These are phyloP conservation scores for Steinernema feltiae DNA, from an alignment of 1,140 invertebrate genomes.

Conservation along the genomic window DNA sequence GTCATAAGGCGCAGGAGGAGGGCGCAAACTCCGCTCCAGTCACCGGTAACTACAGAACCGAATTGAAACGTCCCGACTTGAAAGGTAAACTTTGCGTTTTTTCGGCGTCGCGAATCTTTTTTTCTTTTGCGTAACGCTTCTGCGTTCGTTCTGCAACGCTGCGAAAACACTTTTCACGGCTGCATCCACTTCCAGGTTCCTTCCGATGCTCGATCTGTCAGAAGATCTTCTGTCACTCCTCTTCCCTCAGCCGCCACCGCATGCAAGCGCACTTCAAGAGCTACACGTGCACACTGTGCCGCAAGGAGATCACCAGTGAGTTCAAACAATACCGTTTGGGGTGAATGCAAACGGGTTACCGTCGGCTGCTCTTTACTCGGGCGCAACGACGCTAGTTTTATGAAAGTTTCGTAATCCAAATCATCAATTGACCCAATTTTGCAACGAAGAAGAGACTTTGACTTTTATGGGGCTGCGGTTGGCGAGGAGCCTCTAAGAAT, in stretches of 20 bases:
- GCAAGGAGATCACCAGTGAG: conserved; percentile 57
- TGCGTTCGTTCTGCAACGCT: conserved; percentile 17
- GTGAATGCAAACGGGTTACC: background rate
- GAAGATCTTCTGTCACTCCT: conserved; percentile 57
- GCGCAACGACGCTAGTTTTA: conserved; percentile 8
- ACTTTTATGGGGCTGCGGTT: conserved; percentile 11
- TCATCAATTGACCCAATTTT: conserved; percentile 15
- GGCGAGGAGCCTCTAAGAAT: conserved; percentile 8
- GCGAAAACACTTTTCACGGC: conserved; percentile 18
- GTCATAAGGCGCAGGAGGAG: background rate
- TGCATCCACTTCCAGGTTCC: conserved; percentile 32
- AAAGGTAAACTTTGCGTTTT: conserved; percentile 43
- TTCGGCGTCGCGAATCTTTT: conserved; percentile 10
- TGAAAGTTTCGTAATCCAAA: conserved; percentile 12
- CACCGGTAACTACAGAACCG: conserved; percentile 39
- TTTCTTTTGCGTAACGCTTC: background rate
- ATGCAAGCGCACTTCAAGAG: conserved; percentile 58
- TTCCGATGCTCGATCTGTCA: conserved; percentile 56
- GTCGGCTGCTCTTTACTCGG: background rate
- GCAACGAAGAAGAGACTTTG: conserved; percentile 10
- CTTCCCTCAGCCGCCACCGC: conserved; percentile 53
- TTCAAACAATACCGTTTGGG: conserved; percentile 3
- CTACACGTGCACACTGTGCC: conserved; percentile 56
- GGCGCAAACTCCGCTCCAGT: background rate
- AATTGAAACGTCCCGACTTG: conserved; percentile 53